These are phyloP conservation scores for Entelurus aequoreus DNA, from an alignment of 2,113 vertebrate species.

Conservation along the genomic window DNA sequence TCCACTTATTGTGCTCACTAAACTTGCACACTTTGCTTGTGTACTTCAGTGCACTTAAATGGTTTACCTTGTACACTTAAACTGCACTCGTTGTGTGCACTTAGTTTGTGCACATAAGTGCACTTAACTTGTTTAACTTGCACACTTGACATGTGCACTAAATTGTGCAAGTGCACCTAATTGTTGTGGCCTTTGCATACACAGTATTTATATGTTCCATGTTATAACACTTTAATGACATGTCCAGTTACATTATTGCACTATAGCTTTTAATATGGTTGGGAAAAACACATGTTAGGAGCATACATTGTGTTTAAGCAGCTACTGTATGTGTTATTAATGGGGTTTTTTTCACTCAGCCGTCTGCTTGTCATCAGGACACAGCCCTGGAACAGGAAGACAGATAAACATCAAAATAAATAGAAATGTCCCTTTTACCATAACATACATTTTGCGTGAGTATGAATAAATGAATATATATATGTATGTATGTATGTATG, in stretches of 20 bases:
- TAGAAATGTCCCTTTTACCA: background rate
- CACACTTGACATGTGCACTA: background rate
- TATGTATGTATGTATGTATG: no score
- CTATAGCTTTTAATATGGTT: background rate
- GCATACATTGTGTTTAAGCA: background rate
- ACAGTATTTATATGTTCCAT: no score
- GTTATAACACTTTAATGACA: no score
- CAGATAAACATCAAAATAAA: background rate
- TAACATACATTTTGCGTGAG: background rate
- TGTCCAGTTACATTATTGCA: background rate
- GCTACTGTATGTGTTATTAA: background rate
- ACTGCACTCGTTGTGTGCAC: no score
- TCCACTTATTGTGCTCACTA: no score
- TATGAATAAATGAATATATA: background rate
- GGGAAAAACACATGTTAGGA: background rate
- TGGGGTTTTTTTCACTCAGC: conserved; percentile 20
- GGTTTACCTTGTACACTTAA: no score
- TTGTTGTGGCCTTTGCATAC: no score
- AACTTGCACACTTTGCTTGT: no score
- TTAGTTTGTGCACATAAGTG: no score
- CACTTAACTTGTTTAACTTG: no score
- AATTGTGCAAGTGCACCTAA: background rate
- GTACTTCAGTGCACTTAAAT: no score
- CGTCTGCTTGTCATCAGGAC: conserved; percentile 42
- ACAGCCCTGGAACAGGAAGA: conserved; percentile 56